phyloP scores from a whole-genome alignment of 2,888 invertebrate genomes.

The Baronia brevicornis region DNA sequence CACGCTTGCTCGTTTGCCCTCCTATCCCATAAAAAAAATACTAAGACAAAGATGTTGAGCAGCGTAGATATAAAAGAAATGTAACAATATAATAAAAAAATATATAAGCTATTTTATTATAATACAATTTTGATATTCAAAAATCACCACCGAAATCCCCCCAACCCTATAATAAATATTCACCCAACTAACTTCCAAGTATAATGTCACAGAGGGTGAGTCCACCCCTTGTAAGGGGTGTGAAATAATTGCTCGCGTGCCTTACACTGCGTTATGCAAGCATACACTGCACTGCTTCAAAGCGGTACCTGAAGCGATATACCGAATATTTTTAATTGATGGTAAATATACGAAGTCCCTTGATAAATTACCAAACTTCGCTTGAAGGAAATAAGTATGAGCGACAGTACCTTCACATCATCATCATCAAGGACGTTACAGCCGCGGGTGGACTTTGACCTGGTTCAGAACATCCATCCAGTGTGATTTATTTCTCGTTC shows the following conservation, averaged over 20 bases:
- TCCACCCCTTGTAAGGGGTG: slow-evolving; percentile 41
- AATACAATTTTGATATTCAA: slow-evolving; percentile 17
- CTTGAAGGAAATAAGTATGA: too few relatives aligned
- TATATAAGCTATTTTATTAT: slow-evolving; percentile 3
- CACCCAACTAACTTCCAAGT: slow-evolving; percentile 14
- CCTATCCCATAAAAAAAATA: too few relatives aligned
- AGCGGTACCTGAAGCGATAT: slow-evolving; percentile 9
- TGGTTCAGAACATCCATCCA: too few relatives aligned
- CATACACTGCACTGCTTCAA: slow-evolving; percentile 17
- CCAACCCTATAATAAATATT: slow-evolving; percentile 15
- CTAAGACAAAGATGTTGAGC: too few relatives aligned
- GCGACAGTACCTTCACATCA: too few relatives aligned
- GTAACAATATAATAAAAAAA: too few relatives aligned
- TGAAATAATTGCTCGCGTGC: slow-evolving; percentile 56
- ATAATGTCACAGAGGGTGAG: slow-evolving; percentile 26
- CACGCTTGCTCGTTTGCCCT: too few relatives aligned
- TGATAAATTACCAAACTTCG: too few relatives aligned
- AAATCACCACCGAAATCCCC: slow-evolving; percentile 31
- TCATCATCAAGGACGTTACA: too few relatives aligned
- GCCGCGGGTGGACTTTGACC: too few relatives aligned
- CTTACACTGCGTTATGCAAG: slow-evolving; percentile 18
- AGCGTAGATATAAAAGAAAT: too few relatives aligned
- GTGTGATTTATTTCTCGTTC: too few relatives aligned
- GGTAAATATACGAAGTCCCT: neutral
- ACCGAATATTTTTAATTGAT: slow-evolving; percentile 1